A percentile compares a stretch with the other conserved stretches of the same genome.
These are phyloP conservation scores for Hesperophylax magnus DNA, from an alignment of 1,140 invertebrate species.

Conservation along the genomic window DNA sequence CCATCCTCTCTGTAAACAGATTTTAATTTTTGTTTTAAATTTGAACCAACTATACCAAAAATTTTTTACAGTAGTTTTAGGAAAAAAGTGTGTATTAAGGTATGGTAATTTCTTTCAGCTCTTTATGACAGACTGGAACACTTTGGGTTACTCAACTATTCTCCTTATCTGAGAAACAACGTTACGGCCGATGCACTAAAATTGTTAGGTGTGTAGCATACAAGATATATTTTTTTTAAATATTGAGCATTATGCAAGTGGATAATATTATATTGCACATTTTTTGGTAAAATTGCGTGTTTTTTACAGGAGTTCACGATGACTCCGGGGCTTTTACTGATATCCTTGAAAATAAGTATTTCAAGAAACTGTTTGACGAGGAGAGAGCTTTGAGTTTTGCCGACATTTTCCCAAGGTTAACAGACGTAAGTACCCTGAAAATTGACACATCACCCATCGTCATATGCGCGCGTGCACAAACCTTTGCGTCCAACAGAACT, in stretches of 20 bases:
- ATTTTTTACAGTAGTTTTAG: too few relatives aligned
- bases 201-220: neutral
- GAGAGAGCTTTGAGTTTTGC: conserved; percentile 21
- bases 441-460: too few relatives aligned
- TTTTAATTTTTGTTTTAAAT: too few relatives aligned
- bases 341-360: conserved; percentile 44
- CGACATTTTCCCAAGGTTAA: conserved; percentile 35
- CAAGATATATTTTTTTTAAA: neutral
- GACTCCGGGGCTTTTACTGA: conserved; percentile 8
- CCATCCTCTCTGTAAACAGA: too few relatives aligned
- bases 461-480: too few relatives aligned
- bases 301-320: conserved; percentile 32
- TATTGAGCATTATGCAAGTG: neutral
- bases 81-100: too few relatives aligned
- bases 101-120: conserved; percentile 38
- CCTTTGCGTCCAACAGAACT: too few relatives aligned
- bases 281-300: neutral
- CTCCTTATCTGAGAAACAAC: conserved; percentile 24
- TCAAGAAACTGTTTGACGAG: conserved; percentile 39
- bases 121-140: conserved; percentile 42
- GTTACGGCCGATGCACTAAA: neutral
- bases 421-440: conserved; percentile 26
- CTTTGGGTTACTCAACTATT: conserved; percentile 13
- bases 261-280: neutral
- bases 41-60: too few relatives aligned